phyloP scores from a whole-genome alignment of 2,888 invertebrate genomes.

The Aleiodes alternator region DNA sequence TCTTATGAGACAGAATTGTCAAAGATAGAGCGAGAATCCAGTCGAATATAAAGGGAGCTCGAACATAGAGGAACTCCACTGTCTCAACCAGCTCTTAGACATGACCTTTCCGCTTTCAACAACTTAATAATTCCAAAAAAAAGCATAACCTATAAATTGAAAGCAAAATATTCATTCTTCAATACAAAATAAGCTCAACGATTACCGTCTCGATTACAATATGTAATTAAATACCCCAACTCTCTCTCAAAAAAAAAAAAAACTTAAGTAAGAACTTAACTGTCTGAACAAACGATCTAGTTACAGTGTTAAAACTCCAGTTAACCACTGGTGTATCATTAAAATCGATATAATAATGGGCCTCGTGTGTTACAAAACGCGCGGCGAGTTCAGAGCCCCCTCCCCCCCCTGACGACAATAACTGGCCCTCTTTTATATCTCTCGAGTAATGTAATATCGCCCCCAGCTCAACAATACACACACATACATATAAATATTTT shows the following conservation, averaged over 20 bases:
- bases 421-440: conserved; percentile 3
- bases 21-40: no score
- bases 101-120: no score
- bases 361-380: conserved; percentile 13
- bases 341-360: conserved; percentile 34
- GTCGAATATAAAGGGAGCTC: no score
- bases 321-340: conserved; percentile 32
- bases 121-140: no score
- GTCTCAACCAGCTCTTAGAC: no score
- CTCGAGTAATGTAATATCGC: not conserved
- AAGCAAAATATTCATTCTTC: no score
- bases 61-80: no score
- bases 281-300: conserved; percentile 30
- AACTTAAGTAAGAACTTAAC: not conserved
- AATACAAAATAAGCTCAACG: not conserved
- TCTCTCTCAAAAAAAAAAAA: not conserved
- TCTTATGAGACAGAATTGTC: no score
- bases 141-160: no score
- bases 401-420: conserved; percentile 31
- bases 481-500: not conserved
- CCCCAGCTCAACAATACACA: conserved; percentile 3
- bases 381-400: not conserved
- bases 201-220: conserved; percentile 28
- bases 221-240: conserved; percentile 23
- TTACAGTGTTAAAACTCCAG: conserved; percentile 31